A percentile compares a stretch with the other conserved stretches of the same genome.
Evolutionary conservation across 2,888 invertebrate species (phyloP).

Genomic region (Folsomia manolachei): DNA sequence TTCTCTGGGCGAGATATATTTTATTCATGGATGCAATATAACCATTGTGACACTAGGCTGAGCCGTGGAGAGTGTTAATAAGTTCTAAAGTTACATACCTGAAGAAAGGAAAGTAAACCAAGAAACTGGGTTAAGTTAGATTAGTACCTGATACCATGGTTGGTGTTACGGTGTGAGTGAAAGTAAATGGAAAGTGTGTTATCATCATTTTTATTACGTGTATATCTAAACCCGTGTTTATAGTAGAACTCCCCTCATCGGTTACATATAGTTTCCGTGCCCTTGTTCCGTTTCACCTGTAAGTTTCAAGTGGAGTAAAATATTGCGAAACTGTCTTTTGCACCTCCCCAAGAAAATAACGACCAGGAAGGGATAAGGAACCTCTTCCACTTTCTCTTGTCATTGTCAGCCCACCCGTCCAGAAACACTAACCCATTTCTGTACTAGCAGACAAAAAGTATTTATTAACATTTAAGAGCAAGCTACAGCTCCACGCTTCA

Average conservation of each 20-base stretch:
- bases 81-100: neutral
- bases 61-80: neutral
- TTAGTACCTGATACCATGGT: too few species aligned
- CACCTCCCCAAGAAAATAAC: neutral
- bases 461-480: too few species aligned
- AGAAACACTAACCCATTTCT: too few species aligned
- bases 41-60: neutral
- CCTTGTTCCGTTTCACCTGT: neutral
- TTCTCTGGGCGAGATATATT: neutral
- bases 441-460: too few species aligned
- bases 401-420: neutral
- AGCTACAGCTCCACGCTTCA: too few species aligned
- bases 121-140: slow-evolving; percentile 1
- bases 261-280: too few species aligned
- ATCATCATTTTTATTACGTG: neutral
- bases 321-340: neutral
- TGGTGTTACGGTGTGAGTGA: neutral
- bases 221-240: too few species aligned
- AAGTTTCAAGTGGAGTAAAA: neutral
- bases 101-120: neutral
- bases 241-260: neutral
- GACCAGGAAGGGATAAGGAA: neutral
- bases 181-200: slow-evolving; percentile 6
- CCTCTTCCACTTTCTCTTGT: too few species aligned
- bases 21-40: neutral